Percentiles rank a stretch among this genome's conserved stretches.
phyloP scores from a whole-genome alignment of 35 echinoderm and acorn worm genomes.

The Holothuria glaberrima region DNA sequence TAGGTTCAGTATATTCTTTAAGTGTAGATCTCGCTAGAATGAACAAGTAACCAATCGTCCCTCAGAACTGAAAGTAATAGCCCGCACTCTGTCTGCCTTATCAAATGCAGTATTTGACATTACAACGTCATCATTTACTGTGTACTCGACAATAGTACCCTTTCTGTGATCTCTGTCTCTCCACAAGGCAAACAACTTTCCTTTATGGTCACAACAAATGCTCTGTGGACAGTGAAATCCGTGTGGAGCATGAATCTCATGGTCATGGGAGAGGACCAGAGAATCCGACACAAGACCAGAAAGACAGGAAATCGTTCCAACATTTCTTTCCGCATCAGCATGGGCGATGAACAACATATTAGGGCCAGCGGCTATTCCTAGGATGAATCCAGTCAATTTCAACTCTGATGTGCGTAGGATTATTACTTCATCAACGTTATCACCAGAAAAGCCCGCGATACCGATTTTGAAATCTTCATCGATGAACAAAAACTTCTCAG shows the following conservation, averaged over 20 bases:
- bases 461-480: neutral
- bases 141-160: neutral
- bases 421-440: neutral
- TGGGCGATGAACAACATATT: slow-evolving; percentile 1
- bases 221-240: slow-evolving; percentile 9
- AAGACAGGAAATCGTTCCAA: neutral
- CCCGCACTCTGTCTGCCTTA: neutral
- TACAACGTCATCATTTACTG: neutral
- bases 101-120: slow-evolving; percentile 4
- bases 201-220: neutral
- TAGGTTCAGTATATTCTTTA: too few species aligned
- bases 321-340: neutral
- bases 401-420: neutral
- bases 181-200: neutral
- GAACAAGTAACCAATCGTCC: neutral
- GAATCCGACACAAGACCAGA: neutral
- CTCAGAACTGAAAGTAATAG: slow-evolving; percentile 10
- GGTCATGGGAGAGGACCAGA: neutral
- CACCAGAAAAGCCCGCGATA: neutral
- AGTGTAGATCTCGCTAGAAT: neutral
- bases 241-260: neutral
- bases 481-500: neutral
- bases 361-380: neutral
- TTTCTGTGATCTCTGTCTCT: neutral
- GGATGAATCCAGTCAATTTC: neutral